Conservation (phyloP, 2,113 vertebrate species). For the Petromus typicus region DNA sequence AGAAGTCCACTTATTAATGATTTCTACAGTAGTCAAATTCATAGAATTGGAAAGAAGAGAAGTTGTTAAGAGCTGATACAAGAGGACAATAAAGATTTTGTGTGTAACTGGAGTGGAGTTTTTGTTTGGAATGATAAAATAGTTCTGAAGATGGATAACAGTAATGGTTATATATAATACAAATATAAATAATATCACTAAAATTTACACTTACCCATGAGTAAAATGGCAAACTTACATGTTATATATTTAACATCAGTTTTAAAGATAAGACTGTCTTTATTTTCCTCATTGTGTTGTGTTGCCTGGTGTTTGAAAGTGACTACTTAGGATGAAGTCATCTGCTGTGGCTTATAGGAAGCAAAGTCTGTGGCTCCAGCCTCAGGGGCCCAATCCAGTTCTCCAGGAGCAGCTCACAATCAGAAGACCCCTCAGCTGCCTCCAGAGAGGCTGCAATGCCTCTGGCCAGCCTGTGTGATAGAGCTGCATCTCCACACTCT, state of each 20-base stretch:
- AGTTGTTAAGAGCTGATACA: neutral
- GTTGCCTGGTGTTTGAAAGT: neutral
- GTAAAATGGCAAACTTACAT: neutral
- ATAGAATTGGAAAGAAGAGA: neutral
- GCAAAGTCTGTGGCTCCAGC: neutral
- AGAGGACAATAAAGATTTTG: neutral
- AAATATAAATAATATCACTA: neutral
- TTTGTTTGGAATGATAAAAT: neutral
- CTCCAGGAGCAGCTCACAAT: neutral
- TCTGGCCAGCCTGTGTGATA: slow-evolving; percentile 50
- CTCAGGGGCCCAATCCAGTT: neutral
- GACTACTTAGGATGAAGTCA: neutral
- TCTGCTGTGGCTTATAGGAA: accelerated
- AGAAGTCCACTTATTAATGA: neutral
- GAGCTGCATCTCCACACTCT: slow-evolving; percentile 61
- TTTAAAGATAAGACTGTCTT: neutral
- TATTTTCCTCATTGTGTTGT: slow-evolving; percentile 18
- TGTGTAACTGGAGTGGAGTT: neutral
- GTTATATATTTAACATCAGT: neutral
- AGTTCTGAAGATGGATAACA: neutral
- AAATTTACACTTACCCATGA: neutral
- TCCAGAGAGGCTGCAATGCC: slow-evolving; percentile 49
- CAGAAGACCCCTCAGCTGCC: slow-evolving; percentile 13
- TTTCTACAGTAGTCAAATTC: neutral
- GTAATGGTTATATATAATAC: neutral